Conservation (phyloP, 2,888 invertebrate species). For the Agrochola circellaris region DNA sequence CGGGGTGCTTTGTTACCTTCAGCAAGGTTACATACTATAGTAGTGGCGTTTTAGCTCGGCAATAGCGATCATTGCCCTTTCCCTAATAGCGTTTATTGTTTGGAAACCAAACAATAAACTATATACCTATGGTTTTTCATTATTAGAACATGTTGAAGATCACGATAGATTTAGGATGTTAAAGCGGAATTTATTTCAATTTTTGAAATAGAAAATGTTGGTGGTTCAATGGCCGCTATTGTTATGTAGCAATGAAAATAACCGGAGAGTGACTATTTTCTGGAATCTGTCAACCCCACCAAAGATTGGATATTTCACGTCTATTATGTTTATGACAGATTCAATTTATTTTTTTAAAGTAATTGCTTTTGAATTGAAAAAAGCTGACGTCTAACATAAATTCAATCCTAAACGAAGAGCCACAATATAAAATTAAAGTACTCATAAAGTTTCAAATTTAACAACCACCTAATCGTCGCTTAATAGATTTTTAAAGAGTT, state of each 20-base stretch:
- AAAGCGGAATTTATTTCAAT: neutral
- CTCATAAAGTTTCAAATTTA: conserved; percentile 52
- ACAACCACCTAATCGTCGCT: conserved; percentile 51
- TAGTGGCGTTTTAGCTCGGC: neutral
- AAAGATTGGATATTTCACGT: conserved; percentile 1
- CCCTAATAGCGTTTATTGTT: neutral
- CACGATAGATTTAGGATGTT: neutral
- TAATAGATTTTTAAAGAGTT: conserved; percentile 62
- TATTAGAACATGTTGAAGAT: neutral
- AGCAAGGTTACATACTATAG: neutral
- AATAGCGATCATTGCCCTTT: neutral
- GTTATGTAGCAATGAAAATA: neutral
- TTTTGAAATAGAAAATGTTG: neutral
- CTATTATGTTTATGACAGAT: neutral
- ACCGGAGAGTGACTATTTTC: neutral
- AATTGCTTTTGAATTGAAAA: conserved; percentile 12
- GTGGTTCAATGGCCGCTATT: neutral
- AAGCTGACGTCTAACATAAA: conserved; percentile 41
- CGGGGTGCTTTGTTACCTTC: neutral
- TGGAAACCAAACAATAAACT: neutral
- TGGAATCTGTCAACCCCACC: neutral
- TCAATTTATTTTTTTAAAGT: conserved; percentile 10
- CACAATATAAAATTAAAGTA: conserved; percentile 47
- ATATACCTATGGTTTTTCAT: neutral
- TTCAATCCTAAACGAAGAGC: conserved; percentile 37